A percentile compares a stretch with the other conserved stretches of the same genome.
Conservation (phyloP, 1,140 invertebrate species). For the Drosophila sproati region DNA sequence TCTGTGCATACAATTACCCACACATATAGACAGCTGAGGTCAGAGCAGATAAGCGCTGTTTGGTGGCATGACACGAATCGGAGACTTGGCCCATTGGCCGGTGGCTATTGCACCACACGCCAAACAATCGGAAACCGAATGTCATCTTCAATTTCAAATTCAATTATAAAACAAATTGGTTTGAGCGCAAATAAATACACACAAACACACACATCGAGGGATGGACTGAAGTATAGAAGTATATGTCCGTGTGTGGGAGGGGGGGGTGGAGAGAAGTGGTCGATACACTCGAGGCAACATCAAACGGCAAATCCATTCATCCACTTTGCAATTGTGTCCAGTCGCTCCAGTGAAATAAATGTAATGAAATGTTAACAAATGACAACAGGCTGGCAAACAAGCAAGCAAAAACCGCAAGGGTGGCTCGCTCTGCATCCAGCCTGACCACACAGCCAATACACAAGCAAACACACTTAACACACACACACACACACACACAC, state of each 20-base stretch:
- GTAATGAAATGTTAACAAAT: conserved; percentile 84
- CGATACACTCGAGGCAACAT: conserved; percentile 58
- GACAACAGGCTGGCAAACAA: conserved; percentile 82
- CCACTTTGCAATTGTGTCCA: conserved; percentile 80
- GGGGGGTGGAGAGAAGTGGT: neutral
- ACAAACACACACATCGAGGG: conserved; percentile 25
- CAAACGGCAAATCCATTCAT: conserved; percentile 80
- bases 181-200: conserved; percentile 76
- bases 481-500: conserved; percentile 7
- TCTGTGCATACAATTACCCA: conserved; percentile 66
- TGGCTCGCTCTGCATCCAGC: conserved; percentile 43
- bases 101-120: conserved; percentile 73
- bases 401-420: conserved; percentile 75
- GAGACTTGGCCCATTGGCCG: conserved; percentile 49
- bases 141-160: conserved; percentile 85
- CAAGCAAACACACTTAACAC: conserved; percentile 7
- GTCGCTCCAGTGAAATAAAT: conserved; percentile 71
- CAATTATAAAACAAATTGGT: conserved; percentile 84
- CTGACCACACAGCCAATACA: conserved; percentile 26
- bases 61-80: neutral
- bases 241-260: neutral
- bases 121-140: conserved; percentile 81
- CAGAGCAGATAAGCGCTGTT: conserved; percentile 40
- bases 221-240: neutral
- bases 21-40: conserved; percentile 63